Percentiles rank a stretch among this genome's conserved stretches.
phyloP scores from a whole-genome alignment of 2,113 vertebrate genomes.

The Tetrax tetrax region DNA sequence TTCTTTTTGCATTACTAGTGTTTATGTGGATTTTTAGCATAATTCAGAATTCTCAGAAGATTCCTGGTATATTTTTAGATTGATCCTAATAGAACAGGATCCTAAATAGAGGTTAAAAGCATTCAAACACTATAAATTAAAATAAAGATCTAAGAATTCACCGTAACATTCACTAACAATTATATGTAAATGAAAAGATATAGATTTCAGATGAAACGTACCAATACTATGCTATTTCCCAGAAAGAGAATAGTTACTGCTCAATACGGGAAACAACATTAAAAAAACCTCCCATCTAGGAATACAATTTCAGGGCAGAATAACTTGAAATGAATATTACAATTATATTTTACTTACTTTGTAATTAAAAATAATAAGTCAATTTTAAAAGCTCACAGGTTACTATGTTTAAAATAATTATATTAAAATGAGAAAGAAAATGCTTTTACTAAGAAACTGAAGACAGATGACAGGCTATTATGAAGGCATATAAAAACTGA shows the following conservation, averaged over 20 bases:
- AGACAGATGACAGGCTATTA: neutral
- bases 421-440: neutral
- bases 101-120: neutral
- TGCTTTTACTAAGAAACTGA: neutral
- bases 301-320: neutral
- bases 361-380: neutral
- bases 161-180: neutral
- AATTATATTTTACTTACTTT: neutral
- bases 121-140: neutral
- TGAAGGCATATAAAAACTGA: neutral
- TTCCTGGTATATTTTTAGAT: neutral
- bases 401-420: neutral
- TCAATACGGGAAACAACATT: neutral
- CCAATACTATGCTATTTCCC: neutral
- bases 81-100: neutral
- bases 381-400: neutral
- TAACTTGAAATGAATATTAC: neutral
- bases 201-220: neutral
- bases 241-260: neutral
- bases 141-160: neutral
- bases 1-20: neutral
- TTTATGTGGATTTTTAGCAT: neutral
- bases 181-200: neutral
- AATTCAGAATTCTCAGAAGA: neutral
- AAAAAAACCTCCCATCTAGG: accelerated